phyloP scores from a whole-genome alignment of 2,797 vertebrate genomes.

The Meriones psammophilus region DNA sequence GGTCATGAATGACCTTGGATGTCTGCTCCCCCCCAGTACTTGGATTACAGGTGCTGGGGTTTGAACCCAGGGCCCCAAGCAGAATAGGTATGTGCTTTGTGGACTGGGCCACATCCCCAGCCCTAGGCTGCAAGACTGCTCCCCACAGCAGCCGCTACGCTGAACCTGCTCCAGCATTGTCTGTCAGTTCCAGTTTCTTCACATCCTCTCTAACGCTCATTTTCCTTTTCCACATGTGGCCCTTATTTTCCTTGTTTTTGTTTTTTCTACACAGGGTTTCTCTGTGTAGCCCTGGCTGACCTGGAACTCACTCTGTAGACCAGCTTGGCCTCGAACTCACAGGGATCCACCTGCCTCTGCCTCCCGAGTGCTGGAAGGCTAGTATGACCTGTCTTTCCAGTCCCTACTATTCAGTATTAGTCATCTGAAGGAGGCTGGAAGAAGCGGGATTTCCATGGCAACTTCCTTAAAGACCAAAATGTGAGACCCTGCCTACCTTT shows the following conservation, averaged over 20 bases:
- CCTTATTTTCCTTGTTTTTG: not conserved
- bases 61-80: not conserved
- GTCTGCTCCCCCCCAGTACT: not conserved
- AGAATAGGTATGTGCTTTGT: not conserved
- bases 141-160: not conserved
- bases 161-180: not conserved
- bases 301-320: no score
- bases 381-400: no score
- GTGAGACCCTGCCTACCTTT: not conserved
- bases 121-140: not conserved
- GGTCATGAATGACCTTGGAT: not conserved
- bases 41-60: not conserved
- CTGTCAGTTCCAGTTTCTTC: not conserved
- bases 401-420: not conserved
- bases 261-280: not conserved
- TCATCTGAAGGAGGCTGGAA: not conserved
- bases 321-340: no score
- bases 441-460: not conserved
- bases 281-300: no score
- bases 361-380: no score
- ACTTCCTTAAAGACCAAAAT: not conserved
- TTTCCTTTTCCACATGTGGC: not conserved
- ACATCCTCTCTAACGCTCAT: no score
- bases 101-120: not conserved
- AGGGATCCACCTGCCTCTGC: no score